Base-by-base conservation (phyloP, 2,888 invertebrate species). In the Biston stratarius region DNA sequence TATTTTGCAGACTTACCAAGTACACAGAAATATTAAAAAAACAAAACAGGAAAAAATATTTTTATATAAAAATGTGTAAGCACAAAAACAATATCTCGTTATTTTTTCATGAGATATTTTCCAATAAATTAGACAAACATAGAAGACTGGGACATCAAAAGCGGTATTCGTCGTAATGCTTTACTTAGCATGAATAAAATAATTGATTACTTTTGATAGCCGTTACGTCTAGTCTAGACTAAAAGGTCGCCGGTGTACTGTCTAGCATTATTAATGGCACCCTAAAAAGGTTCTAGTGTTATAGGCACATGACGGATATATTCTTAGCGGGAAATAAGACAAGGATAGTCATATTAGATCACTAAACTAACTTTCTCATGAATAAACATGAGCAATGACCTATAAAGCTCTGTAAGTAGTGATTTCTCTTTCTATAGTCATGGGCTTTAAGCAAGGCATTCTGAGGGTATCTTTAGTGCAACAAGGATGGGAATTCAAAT, bases 191-290 rank as follows among this genome's bases (percentile, higher is more conserved):
- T 67, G 61, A 67, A 68, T 69, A 69, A 68, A 72, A 63, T 64
- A 71, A 69, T 71, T 69, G 64, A 67, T 69, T 45, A 65, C 59
- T 56, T 58, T 67, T 69, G 53, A 60, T 58, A 64, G 72, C 63
- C 66, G 44, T 67, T 64, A 59, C 60, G 69, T 69, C 67, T 66
- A 71, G 72, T 72, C 72, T 72, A 72, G 72, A 72, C 72, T 58
- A 56, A 60, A 69, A 71, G 68, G 61, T 59, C 61, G 55, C 1
- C 47, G 49, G 63, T 67, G 55, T 45, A 53, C 15, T 63, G 51
- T 11, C 51, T 57, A 38, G n/a, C 24, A 53, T 59, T 59, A 55
- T 63, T 63, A 38, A 55, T 67, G 53, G 49, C 57, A 52, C 55
- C 44, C 36, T 15, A 34, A n/a, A 60, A 61, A 58, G 52, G 52